Base-by-base conservation (phyloP, 2,888 invertebrate genomes). In the Cataglyphis altisquamis region DNA sequence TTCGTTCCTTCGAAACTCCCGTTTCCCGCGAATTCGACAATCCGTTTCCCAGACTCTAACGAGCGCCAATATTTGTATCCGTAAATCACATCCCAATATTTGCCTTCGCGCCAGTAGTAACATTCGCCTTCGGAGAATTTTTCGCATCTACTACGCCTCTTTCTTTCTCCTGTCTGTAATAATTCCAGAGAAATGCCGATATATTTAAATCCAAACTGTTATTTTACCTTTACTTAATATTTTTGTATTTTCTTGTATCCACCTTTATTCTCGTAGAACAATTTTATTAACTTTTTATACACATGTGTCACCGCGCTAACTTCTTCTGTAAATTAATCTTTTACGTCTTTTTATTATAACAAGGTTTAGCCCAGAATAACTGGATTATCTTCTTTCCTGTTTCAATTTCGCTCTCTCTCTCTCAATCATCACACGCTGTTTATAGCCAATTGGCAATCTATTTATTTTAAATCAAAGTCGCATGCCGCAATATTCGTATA, bases 1-100 rank as follows among this genome's bases (percentile, higher is more conserved):
- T 25, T 70, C 60, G 29, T 70, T 82, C 21, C 74, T 48, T 80
- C 45, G 32, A 25, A 82, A 77, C 83, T 73, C 82, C 57, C 82
- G 70, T 21, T 78, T 52, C 15, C 48, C 82, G 21, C 52, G 74
- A 70, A 82, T 86, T 84, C 85, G 84, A 88, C 85, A 88, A 90
- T 90, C 83, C 84, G 89, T 88, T 83, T 89, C 57, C 77, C 82
- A 77, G 55, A 74, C 74, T 80, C 84, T 87, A 88, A 91, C 89
- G 87, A 89, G 85, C 84, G 88, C 90, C 90, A 91, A 91, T 91
- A 88, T 91, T 91, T 91, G 88, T 89, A 91, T 89, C 87, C 88
- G 89, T 89, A 88, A 91, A 89, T 90, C 89, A 80, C 83, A 83
- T 75, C 78, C 80, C 88, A 91, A 91, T 91, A 91, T 91, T 91